Conservation (phyloP, 2,113 vertebrate species). For the Eudyptes chrysolophus region DNA sequence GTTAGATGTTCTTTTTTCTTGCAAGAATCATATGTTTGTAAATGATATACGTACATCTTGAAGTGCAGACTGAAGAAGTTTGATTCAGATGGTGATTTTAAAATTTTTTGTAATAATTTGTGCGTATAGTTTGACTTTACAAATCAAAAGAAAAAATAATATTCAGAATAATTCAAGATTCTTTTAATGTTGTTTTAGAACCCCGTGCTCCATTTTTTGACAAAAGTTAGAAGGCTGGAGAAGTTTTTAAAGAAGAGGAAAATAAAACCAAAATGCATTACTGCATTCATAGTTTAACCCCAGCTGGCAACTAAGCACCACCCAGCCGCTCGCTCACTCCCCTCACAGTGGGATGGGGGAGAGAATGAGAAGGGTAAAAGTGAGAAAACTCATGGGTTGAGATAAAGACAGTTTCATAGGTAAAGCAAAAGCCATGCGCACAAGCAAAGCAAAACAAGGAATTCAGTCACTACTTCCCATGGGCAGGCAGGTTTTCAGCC, state of each 20-base stretch:
- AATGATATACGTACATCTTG: fast-evolving
- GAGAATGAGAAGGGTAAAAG: too few relatives aligned
- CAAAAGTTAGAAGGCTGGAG: background rate
- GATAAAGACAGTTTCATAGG: too few relatives aligned
- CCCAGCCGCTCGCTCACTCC: too few relatives aligned
- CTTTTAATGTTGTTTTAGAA: background rate
- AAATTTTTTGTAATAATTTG: background rate
- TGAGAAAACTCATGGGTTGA: too few relatives aligned
- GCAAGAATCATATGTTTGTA: background rate
- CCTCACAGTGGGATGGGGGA: too few relatives aligned
- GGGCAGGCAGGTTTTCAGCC: too few relatives aligned
- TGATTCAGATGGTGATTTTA: background rate
- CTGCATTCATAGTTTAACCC: background rate
- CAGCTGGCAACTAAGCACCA: too few relatives aligned
- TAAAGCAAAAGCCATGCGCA: too few relatives aligned
- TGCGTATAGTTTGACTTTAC: background rate
- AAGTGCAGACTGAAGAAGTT: background rate
- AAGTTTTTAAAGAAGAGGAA: background rate
- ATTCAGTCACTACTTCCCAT: too few relatives aligned
- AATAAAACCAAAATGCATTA: background rate
- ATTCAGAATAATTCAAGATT: background rate
- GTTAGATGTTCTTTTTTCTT: background rate
- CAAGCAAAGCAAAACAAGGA: too few relatives aligned
- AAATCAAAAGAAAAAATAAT: background rate
- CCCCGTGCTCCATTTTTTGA: background rate